Evolutionary conservation across 92 coral and sea anemone genomes (phyloP).

Genomic region (Meandrina meandrites): DNA sequence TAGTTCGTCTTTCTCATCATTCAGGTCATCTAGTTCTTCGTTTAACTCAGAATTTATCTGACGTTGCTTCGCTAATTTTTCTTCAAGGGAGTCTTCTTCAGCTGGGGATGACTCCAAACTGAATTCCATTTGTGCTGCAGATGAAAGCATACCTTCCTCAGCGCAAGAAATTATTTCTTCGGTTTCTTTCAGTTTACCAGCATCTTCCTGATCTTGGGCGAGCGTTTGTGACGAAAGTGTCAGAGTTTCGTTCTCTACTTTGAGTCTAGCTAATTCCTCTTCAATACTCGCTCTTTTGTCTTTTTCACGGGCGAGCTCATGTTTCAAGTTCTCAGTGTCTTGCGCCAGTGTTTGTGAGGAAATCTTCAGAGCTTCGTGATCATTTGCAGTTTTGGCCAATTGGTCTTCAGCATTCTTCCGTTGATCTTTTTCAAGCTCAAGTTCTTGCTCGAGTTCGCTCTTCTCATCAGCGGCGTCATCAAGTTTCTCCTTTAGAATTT

Average conservation of each 20-base stretch:
- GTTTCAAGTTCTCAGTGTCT: slow-evolving; percentile 6
- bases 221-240: slow-evolving; percentile 4
- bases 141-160: slow-evolving; percentile 31
- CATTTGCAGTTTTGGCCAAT: slow-evolving; percentile 17
- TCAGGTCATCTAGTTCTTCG: slow-evolving; percentile 55
- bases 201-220: slow-evolving; percentile 18
- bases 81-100: slow-evolving; percentile 61
- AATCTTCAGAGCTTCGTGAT: slow-evolving; percentile 11
- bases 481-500: slow-evolving; percentile 45
- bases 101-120: slow-evolving; percentile 41
- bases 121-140: slow-evolving; percentile 42
- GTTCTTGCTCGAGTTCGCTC: slow-evolving; percentile 14
- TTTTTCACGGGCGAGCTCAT: not conserved
- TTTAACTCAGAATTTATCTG: slow-evolving; percentile 50
- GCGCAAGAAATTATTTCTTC: slow-evolving; percentile 23
- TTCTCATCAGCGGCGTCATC: slow-evolving; percentile 28
- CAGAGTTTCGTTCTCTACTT: not conserved
- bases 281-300: slow-evolving; percentile 11
- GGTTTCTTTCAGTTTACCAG: not conserved
- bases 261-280: slow-evolving; percentile 18
- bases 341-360: slow-evolving; percentile 24
- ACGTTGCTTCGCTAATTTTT: slow-evolving; percentile 49
- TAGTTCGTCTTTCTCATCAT: slow-evolving; percentile 83
- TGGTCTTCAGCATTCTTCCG: slow-evolving; percentile 24
- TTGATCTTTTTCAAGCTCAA: slow-evolving; percentile 31